Evolutionary conservation across 2,888 invertebrate genomes (phyloP), one percentile per base, ranked within the genome.

Genomic region (Iselma pallidipennis): DNA sequence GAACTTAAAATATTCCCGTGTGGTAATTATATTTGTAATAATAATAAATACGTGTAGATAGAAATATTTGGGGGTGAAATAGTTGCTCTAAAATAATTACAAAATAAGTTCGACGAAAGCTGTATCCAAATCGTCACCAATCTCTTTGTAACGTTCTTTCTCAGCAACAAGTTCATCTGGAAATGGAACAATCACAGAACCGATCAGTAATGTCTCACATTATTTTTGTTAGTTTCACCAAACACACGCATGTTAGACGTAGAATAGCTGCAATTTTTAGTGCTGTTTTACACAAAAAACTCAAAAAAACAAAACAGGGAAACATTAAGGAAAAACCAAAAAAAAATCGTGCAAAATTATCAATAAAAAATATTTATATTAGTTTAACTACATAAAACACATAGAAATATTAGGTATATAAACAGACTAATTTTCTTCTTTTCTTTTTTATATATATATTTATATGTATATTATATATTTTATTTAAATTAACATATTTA

Each of bases 91-190:
- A 48, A 29, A 29, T 58, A 6, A 72, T 81, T 82, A 82, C 71
- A 90, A 89, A 85, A 91, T 90, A 82, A 94, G 91, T 84, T 94
- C 94, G 85, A 96, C 95, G 88, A 98, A 98, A 82, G 98, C 98
- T 82, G 94, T 94, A 86, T 99, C 98, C 89, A 99, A 89, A 85
- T 98, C 98, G 90, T 98, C 98, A 88, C 97, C 97, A 88, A 99
- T 98, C 86, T 94, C 92, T 90, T 98, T 98, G 96, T 97, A 98
- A 84, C 96, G 96, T 88, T 98, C 98, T 90, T 98, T 99, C 85
- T 95, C 95, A 83, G 92, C 90, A 80, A 95, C 94, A 82, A 95
- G 90, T 83, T 95, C 95, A 90, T 95, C 95, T 95, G 89, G 74
- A 86, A 85, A 77, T 75, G 74, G 72, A 78, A 57, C 7, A 16